A percentile compares a stretch with the other conserved stretches of the same genome.
Conservation (phyloP, 2,888 invertebrate genomes). For the Nymphalis polychloros region DNA sequence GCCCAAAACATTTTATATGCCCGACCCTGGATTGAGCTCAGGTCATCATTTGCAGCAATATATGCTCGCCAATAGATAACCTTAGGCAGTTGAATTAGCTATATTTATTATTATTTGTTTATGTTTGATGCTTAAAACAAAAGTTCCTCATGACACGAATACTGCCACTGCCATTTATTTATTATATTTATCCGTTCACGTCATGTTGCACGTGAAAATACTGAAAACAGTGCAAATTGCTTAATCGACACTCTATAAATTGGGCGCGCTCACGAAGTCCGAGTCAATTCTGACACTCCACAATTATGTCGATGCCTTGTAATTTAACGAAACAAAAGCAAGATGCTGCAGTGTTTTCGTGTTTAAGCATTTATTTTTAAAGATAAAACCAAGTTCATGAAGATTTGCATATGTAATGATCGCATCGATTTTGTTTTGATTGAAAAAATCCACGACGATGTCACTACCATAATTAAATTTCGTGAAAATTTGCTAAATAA, state of each 20-base stretch:
- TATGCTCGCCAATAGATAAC: too few relatives aligned
- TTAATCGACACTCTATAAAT: constrained; percentile 47
- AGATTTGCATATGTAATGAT: background rate
- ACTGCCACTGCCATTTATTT: constrained; percentile 7
- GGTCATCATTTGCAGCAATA: too few relatives aligned
- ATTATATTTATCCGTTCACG: constrained; percentile 15
- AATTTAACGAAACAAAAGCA: constrained; percentile 27
- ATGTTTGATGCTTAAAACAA: constrained; percentile 1
- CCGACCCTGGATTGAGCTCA: too few relatives aligned
- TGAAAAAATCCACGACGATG: constrained; percentile 5
- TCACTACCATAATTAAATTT: background rate
- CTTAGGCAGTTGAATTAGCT: background rate
- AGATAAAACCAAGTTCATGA: constrained; percentile 1
- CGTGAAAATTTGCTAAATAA: too few relatives aligned
- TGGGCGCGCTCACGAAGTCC: constrained; percentile 46
- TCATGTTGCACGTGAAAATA: constrained; percentile 28
- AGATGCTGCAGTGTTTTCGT: constrained; percentile 6
- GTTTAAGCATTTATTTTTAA: constrained; percentile 1
- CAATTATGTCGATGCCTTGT: constrained; percentile 41
- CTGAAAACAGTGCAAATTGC: constrained; percentile 44
- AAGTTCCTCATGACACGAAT: constrained; percentile 10
- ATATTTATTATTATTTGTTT: background rate
- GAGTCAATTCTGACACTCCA: constrained; percentile 30
- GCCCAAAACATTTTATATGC: too few relatives aligned
- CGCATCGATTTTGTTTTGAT: background rate